These are phyloP conservation scores for Cetonia aurata DNA, from an alignment of 2,888 invertebrate genomes.

Conservation along the genomic window DNA sequence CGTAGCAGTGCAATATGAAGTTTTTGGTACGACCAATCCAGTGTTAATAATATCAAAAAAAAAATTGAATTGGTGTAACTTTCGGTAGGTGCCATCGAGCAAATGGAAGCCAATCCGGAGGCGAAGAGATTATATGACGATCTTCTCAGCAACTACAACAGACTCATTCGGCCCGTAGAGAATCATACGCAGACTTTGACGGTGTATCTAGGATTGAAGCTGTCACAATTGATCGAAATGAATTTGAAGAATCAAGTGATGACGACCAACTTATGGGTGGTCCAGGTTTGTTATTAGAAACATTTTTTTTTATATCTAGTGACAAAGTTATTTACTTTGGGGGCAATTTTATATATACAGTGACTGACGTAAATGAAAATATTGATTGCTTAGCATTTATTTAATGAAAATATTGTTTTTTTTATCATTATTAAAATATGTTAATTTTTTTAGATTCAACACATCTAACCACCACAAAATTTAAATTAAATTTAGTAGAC, in stretches of 20 bases:
- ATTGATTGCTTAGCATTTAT: too few relatives aligned
- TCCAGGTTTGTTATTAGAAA: conserved; percentile 76
- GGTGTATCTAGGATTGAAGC: conserved; percentile 89
- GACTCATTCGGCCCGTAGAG: conserved; percentile 92
- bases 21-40: conserved; percentile 25
- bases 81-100: conserved; percentile 62
- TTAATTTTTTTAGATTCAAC: too few relatives aligned
- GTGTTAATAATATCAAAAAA: neutral
- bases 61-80: neutral
- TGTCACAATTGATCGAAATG: conserved; percentile 92
- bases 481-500: too few relatives aligned
- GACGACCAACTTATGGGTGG: conserved; percentile 95
- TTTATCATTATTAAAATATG: too few relatives aligned
- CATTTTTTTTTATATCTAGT: too few relatives aligned
- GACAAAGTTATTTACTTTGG: too few relatives aligned
- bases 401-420: too few relatives aligned
- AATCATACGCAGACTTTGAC: conserved; percentile 94
- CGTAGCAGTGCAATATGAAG: neutral
- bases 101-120: conserved; percentile 88
- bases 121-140: conserved; percentile 97
- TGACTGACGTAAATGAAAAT: too few relatives aligned
- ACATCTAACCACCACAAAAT: too few relatives aligned
- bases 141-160: conserved; percentile 94
- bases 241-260: conserved; percentile 94
- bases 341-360: too few relatives aligned